Percentiles rank a stretch among this genome's conserved stretches.
phyloP scores from a whole-genome alignment of 2,888 invertebrate genomes.

The Drosophila tanythrix region DNA sequence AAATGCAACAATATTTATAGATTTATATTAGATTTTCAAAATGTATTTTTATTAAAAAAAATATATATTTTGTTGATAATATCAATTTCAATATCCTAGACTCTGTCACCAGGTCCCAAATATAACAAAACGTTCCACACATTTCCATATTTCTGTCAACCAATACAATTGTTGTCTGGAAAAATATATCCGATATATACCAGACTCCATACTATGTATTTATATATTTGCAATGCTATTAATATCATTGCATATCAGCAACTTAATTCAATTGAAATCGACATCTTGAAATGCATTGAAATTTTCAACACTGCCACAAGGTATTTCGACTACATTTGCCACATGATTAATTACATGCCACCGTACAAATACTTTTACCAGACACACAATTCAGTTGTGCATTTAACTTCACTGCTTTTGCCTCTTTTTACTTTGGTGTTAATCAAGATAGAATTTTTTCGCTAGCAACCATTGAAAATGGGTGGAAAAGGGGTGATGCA shows the following conservation, averaged over 20 bases:
- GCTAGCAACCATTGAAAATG: no score
- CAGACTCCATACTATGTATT: neutral
- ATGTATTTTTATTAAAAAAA: neutral
- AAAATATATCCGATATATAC: neutral
- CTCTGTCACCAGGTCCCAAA: neutral
- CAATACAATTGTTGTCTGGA: neutral
- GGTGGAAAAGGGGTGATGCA: neutral
- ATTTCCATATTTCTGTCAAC: neutral
- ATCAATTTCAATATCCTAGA: neutral
- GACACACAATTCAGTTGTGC: slow-evolving; percentile 24
- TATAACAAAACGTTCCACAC: neutral
- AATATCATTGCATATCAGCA: neutral
- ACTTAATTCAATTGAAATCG: slow-evolving; percentile 4
- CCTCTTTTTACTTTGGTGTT: slow-evolving; percentile 48
- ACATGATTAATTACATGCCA: slow-evolving; percentile 43
- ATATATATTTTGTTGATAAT: neutral
- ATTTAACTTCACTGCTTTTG: slow-evolving; percentile 7
- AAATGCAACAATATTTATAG: neutral
- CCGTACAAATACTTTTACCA: slow-evolving; percentile 7
- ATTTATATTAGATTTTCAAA: neutral
- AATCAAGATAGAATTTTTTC: slow-evolving; percentile 36
- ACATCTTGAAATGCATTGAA: slow-evolving; percentile 24
- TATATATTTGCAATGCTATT: neutral
- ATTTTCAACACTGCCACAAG: slow-evolving; percentile 19
- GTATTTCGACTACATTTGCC: slow-evolving; percentile 41